These are phyloP conservation scores for Brenthis daphne DNA, from an alignment of 2,888 invertebrate species.

Conservation along the genomic window DNA sequence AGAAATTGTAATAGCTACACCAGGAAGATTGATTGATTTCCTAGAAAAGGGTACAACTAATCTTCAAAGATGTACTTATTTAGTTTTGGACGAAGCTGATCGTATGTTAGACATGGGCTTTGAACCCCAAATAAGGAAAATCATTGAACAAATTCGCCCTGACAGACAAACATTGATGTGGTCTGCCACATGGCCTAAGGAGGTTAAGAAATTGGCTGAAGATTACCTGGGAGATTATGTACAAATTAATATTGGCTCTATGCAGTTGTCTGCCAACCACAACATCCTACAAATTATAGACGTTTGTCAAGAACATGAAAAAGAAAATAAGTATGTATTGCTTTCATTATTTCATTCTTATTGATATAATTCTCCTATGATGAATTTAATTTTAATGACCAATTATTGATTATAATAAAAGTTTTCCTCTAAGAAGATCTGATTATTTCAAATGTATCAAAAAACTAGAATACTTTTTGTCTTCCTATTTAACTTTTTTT, in stretches of 20 bases:
- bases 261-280: conserved; percentile 94
- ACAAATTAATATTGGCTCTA: conserved; percentile 95
- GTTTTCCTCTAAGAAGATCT: conserved; percentile 80
- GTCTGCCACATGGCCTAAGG: conserved; percentile 99
- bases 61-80: conserved; percentile 89
- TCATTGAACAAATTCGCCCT: conserved; percentile 95
- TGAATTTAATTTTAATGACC: conserved; percentile 51
- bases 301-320: conserved; percentile 93
- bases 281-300: conserved; percentile 94
- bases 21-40: conserved; percentile 93
- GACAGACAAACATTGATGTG: conserved; percentile 99
- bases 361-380: conserved; percentile 44
- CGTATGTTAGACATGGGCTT: conserved; percentile 99
- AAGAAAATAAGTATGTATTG: conserved; percentile 84
- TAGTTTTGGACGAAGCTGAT: conserved; percentile 95
- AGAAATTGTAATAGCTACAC: conserved; percentile 94
- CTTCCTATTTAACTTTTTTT: conserved; percentile 15
- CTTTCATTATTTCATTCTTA: conserved; percentile 10
- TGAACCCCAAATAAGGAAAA: conserved; percentile 97
- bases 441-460: conserved; percentile 43
- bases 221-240: conserved; percentile 95
- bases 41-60: conserved; percentile 89
- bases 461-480: conserved; percentile 1
- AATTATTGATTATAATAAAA: conserved; percentile 61
- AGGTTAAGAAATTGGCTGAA: conserved; percentile 94